A percentile compares a stretch with the other conserved stretches of the same genome.
These are phyloP conservation scores for Sebastes reedi DNA, from an alignment of 2,797 vertebrate genomes.

Conservation along the genomic window DNA sequence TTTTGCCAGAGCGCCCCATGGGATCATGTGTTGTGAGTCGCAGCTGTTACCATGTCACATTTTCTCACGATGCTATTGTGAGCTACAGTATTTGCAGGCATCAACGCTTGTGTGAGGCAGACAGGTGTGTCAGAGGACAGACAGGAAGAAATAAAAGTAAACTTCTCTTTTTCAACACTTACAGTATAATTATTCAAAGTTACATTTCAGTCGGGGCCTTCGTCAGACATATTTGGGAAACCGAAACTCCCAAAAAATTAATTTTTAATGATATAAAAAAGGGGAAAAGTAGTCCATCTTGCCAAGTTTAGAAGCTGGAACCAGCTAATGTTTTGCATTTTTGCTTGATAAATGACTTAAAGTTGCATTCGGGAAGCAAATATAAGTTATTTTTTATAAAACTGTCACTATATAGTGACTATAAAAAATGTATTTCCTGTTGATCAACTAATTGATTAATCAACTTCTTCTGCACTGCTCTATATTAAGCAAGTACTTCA, in stretches of 20 bases:
- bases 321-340: too few relatives aligned
- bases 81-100: not conserved
- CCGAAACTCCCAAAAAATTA: not conserved
- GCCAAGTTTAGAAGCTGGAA: not conserved
- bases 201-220: not conserved
- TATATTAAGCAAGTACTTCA: not conserved
- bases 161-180: not conserved
- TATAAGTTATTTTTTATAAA: too few relatives aligned
- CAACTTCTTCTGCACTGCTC: not conserved
- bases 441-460: not conserved
- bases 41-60: slow-evolving; percentile 31
- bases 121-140: slow-evolving; percentile 19
- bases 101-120: not conserved
- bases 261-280: not conserved
- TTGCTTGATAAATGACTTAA: not conserved
- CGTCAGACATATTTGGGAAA: not conserved
- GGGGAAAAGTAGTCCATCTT: not conserved
- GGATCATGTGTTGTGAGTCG: not conserved
- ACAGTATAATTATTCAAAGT: not conserved
- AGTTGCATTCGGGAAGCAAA: too few relatives aligned
- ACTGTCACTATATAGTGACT: too few relatives aligned
- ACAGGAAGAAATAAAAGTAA: not conserved
- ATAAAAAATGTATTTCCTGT: not conserved
- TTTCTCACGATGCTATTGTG: not conserved
- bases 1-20: slow-evolving; percentile 4